phyloP scores from a whole-genome alignment of 2,888 invertebrate genomes.

The Eilema griseolum region DNA sequence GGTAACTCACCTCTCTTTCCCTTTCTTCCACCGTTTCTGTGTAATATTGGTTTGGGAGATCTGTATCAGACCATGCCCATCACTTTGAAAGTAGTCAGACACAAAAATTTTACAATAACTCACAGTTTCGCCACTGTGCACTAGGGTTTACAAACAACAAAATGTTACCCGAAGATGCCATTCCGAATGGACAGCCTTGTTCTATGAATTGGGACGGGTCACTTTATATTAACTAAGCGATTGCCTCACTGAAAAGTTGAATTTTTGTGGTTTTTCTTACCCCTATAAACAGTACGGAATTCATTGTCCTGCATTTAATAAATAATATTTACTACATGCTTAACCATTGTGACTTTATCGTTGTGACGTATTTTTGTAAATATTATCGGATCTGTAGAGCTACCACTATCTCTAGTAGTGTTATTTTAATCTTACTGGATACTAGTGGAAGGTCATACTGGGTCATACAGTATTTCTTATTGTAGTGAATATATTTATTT shows the following conservation, averaged over 20 bases:
- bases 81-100: neutral
- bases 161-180: conserved; percentile 65
- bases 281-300: conserved; percentile 32
- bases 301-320: neutral
- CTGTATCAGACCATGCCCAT: neutral
- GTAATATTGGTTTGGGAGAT: neutral
- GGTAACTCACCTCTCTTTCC: too few species aligned
- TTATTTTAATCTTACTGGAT: too few species aligned
- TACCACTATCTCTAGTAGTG: too few species aligned
- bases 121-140: conserved; percentile 30
- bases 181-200: conserved; percentile 54
- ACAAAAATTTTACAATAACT: neutral
- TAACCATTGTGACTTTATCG: neutral
- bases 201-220: conserved; percentile 54
- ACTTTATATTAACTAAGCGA: conserved; percentile 63
- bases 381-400: too few species aligned
- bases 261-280: conserved; percentile 56
- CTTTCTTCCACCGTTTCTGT: neutral
- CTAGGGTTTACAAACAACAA: conserved; percentile 53
- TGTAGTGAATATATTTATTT: too few species aligned
- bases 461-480: too few species aligned
- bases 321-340: neutral
- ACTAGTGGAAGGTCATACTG: too few species aligned
- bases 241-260: conserved; percentile 57
- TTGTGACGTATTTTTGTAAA: neutral